These are phyloP conservation scores for Rhynchonema sp. DNA, from an alignment of 2,888 invertebrate genomes.

Conservation along the genomic window DNA sequence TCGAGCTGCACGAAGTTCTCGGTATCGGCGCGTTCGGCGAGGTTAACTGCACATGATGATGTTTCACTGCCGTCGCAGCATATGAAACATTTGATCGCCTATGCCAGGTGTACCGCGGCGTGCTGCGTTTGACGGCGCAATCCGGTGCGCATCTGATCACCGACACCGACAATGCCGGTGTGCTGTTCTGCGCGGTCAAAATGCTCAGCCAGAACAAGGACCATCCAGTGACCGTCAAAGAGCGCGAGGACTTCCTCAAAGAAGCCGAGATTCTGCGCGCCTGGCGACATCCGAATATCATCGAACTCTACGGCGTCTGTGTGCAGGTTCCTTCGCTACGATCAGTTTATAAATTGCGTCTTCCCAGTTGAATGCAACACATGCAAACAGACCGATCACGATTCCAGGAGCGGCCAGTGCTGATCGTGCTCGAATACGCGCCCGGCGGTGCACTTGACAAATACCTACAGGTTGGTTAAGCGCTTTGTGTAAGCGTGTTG, in stretches of 20 bases:
- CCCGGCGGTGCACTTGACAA: background rate
- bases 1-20: slow-evolving; percentile 4
- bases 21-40: slow-evolving; percentile 14
- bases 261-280: slow-evolving; percentile 94
- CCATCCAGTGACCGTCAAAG: slow-evolving; percentile 76
- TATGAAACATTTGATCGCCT: too few relatives aligned
- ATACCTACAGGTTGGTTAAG: too few relatives aligned
- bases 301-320: slow-evolving; percentile 67
- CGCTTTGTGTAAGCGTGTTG: too few relatives aligned
- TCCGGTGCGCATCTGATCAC: too few relatives aligned
- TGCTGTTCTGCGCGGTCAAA: slow-evolving; percentile 12
- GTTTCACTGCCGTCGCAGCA: slow-evolving; percentile 6
- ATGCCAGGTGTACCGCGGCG: too few relatives aligned
- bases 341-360: too few relatives aligned
- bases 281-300: slow-evolving; percentile 84
- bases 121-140: too few relatives aligned
- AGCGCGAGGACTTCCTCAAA: slow-evolving; percentile 83
- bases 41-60: slow-evolving; percentile 10
- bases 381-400: too few relatives aligned
- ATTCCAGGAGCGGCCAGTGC: slow-evolving; percentile 13
- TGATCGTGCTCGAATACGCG: slow-evolving; percentile 14
- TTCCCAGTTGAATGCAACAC: too few relatives aligned
- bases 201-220: slow-evolving; percentile 53
- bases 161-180: too few relatives aligned
- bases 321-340: background rate